Base-by-base conservation (phyloP, 2,888 invertebrate genomes). In the Stegana nigrithorax region DNA sequence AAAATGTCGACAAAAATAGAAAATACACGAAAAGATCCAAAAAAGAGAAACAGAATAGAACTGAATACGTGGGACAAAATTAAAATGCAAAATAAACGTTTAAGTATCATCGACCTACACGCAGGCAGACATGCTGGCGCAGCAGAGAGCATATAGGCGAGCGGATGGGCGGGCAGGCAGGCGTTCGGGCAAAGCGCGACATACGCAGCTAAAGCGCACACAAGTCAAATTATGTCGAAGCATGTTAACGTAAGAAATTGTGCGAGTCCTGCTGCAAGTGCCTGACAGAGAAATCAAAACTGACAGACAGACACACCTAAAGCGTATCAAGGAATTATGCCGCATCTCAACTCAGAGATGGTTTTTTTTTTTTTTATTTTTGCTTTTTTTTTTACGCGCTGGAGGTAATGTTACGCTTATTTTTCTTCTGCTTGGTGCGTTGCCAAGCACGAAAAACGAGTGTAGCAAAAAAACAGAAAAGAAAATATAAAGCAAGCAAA, bases 81-180 rank as follows among this genome's bases (percentile, higher is more conserved):
- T 59, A 62, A 67, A 69, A 75, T 70, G 74, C 70, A 78, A 78
- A 78, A 64, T 61, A 71, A 63, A n/a, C n/a, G n/a, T n/a, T n/a
- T n/a, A n/a, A n/a, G n/a, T n/a, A n/a, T n/a, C n/a, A n/a, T n/a
- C n/a, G n/a, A n/a, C n/a, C n/a, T n/a, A n/a, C n/a, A n/a, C n/a
- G n/a, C n/a, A n/a, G n/a, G n/a, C n/a, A n/a, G n/a, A n/a, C n/a
- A n/a, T n/a, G n/a, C n/a, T n/a, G n/a, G n/a, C n/a, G n/a, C n/a
- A n/a, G n/a, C n/a, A n/a, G n/a, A n/a, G n/a, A n/a, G n/a, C n/a
- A n/a, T n/a, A n/a, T n/a, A n/a, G n/a, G n/a, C n/a, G n/a, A n/a
- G n/a, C n/a, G n/a, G n/a, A n/a, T n/a, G n/a, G n/a, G n/a, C n/a
- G n/a, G n/a, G n/a, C n/a, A n/a, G n/a, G n/a, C n/a, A n/a, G n/a